Base-by-base conservation (phyloP, 2,113 vertebrate genomes). In the Otocyon megalotis region DNA sequence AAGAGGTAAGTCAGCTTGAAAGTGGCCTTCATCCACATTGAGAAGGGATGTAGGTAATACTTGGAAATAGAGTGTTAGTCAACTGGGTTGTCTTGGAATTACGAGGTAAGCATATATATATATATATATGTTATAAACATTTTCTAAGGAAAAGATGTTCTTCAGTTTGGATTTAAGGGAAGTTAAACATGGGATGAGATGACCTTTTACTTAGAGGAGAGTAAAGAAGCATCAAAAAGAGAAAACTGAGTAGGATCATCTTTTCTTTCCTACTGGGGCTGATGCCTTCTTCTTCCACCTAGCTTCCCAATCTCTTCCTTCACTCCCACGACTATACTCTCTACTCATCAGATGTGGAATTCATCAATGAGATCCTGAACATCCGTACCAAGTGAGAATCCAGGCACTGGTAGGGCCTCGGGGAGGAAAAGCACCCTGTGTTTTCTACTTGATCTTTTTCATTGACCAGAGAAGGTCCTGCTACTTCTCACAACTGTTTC, bases 221-320 rank as follows among this genome's bases (percentile, higher is more conserved):
- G 3, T 60, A 50, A 86, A 11, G 37, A 20, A 26, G 53, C 77
- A 80, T 28, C 85, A 62, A 81, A 76, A 87, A n/a, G 65, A 90
- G 65, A 53, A 63, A 90, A 88, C 79, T 86, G 32, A 88, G 28
- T 22, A 4, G 60, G 20, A 19, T 58, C 56, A 35, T 60, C n/a
- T 65, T 79, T 93, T 32, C 69, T 91, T 62, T 43, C 56, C 35
- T 37, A 28, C 54, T 84, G 82, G 65, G 65, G 35, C 37, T 92
- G 43, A 97, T 16, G 24, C 80, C 35, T 0, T 92, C 65, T 58
- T 53, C 56, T 98, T 98, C 35, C 37, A n/a, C 96, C 88, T 98
- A 99, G 99, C 98, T 99, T 54, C 99, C 99, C 24, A 98, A 76
- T 53, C 99, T 99, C 97, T 99, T 99, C 58, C 54, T 98, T 97